These are phyloP conservation scores for Amiota minor DNA, from an alignment of 2,888 invertebrate species.

Conservation along the genomic window DNA sequence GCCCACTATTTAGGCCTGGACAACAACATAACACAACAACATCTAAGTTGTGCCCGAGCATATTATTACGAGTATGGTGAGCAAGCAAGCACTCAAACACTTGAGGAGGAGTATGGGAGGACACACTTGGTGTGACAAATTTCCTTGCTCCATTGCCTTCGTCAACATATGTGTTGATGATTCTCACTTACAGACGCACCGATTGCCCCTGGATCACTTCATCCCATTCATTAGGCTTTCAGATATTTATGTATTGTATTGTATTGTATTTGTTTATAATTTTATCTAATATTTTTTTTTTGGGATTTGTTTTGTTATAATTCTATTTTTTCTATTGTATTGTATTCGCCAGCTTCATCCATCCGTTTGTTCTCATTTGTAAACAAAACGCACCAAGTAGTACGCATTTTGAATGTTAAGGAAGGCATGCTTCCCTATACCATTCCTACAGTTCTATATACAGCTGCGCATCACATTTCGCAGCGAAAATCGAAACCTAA, in stretches of 20 bases:
- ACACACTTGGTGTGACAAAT: constrained; percentile 27
- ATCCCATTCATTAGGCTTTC: not conserved
- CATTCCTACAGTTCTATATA: too few species aligned
- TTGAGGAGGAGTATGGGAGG: too few species aligned
- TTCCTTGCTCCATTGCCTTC: constrained; percentile 5
- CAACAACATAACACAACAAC: not conserved
- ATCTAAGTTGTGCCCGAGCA: constrained; percentile 1
- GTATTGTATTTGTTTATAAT: constrained; percentile 25
- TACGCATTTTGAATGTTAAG: constrained; percentile 56
- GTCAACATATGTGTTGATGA: not conserved
- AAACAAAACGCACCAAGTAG: constrained; percentile 56
- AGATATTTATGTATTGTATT: constrained; percentile 1
- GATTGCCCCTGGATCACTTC: not conserved
- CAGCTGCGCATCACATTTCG: constrained; percentile 35
- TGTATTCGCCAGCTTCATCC: constrained; percentile 17
- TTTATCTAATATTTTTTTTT: constrained; percentile 21
- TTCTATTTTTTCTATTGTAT: not conserved
- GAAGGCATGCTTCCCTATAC: constrained; percentile 36
- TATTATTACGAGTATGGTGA: not conserved
- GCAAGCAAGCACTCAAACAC: constrained; percentile 2
- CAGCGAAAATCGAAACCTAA: not conserved
- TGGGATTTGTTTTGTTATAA: constrained; percentile 1
- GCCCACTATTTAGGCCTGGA: not conserved
- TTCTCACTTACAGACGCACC: not conserved
- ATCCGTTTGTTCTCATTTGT: constrained; percentile 51